These are phyloP conservation scores for Sinocyclocheilus rhinocerous DNA, from an alignment of 2,113 vertebrate species.

Conservation along the genomic window DNA sequence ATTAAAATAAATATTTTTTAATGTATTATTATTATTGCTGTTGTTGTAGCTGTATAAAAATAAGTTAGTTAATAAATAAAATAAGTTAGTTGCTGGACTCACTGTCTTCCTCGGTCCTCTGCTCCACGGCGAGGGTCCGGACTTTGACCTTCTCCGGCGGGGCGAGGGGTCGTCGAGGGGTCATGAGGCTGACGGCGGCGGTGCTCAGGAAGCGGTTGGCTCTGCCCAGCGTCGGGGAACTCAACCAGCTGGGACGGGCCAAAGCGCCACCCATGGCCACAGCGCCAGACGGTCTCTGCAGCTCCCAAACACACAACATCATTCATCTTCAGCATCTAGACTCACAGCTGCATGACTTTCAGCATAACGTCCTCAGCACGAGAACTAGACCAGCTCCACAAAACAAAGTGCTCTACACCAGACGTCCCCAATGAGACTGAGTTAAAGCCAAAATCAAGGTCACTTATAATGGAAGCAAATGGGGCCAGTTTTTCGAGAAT, in stretches of 20 bases:
- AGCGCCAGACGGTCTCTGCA: slow-evolving; percentile 83
- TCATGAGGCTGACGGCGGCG: slow-evolving; percentile 93
- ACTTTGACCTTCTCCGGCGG: slow-evolving; percentile 90
- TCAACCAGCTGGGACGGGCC: slow-evolving; percentile 91
- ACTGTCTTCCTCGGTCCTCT: slow-evolving; percentile 95
- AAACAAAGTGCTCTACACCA: not conserved
- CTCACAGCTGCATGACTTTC: not conserved
- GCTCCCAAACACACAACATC: not conserved
- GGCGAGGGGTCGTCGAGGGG: slow-evolving; percentile 85
- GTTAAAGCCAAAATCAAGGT: not conserved
- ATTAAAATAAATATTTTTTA: too few species aligned
- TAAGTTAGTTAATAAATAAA: too few species aligned
- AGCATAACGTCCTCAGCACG: not conserved
- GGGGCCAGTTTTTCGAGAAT: not conserved
- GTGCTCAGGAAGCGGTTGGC: slow-evolving; percentile 97
- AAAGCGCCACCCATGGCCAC: slow-evolving; percentile 86
- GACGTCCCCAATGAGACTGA: not conserved
- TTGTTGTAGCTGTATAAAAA: not conserved
- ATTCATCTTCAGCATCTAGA: not conserved
- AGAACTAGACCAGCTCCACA: not conserved
- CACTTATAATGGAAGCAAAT: too few species aligned
- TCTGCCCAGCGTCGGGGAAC: slow-evolving; percentile 93
- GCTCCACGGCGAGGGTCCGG: slow-evolving; percentile 85
- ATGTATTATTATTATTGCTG: too few species aligned
- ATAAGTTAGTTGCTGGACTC: slow-evolving; percentile 63